Evolutionary conservation across 2,888 invertebrate species (phyloP).

Genomic region (Scaptomyza reducta): DNA sequence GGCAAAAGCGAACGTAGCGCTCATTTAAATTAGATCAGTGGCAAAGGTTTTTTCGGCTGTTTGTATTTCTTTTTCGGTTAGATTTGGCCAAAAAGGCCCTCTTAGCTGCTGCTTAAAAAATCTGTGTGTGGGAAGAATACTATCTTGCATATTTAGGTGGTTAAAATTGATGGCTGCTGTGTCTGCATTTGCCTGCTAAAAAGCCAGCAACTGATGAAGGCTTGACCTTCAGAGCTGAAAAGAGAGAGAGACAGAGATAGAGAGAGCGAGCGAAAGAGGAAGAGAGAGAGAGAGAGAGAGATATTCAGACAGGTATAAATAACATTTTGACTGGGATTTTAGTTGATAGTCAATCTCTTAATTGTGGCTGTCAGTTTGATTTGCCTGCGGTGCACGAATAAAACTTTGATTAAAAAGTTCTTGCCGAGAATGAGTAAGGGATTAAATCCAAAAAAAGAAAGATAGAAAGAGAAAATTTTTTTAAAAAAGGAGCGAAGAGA

Average conservation of each 20-base stretch:
- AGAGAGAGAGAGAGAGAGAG: background rate
- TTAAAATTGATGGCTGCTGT: slow-evolving; percentile 38
- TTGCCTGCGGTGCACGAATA: slow-evolving; percentile 18
- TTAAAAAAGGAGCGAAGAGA: slow-evolving; percentile 3
- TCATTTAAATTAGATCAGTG: slow-evolving; percentile 72
- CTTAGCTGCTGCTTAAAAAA: no score
- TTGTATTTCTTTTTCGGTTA: slow-evolving; percentile 15
- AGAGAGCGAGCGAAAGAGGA: no score
- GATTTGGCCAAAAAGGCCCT: background rate
- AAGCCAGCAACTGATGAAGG: slow-evolving; percentile 24
- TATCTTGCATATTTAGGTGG: slow-evolving; percentile 14
- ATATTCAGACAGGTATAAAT: slow-evolving; percentile 11
- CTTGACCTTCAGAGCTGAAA: no score
- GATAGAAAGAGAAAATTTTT: slow-evolving; percentile 1
- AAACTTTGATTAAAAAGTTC: slow-evolving; percentile 74
- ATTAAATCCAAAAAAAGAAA: background rate
- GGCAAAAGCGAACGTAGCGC: slow-evolving; percentile 22
- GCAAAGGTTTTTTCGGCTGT: slow-evolving; percentile 21
- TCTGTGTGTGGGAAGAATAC: slow-evolving; percentile 22
- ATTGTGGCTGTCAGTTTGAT: slow-evolving; percentile 52
- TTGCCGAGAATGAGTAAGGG: slow-evolving; percentile 34
- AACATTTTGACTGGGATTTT: slow-evolving; percentile 12
- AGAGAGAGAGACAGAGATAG: background rate
- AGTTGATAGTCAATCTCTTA: slow-evolving; percentile 44
- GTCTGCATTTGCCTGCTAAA: slow-evolving; percentile 15